Evolutionary conservation across 2,797 vertebrate species (phyloP).

Genomic region (Tachyglossus aculeatus): DNA sequence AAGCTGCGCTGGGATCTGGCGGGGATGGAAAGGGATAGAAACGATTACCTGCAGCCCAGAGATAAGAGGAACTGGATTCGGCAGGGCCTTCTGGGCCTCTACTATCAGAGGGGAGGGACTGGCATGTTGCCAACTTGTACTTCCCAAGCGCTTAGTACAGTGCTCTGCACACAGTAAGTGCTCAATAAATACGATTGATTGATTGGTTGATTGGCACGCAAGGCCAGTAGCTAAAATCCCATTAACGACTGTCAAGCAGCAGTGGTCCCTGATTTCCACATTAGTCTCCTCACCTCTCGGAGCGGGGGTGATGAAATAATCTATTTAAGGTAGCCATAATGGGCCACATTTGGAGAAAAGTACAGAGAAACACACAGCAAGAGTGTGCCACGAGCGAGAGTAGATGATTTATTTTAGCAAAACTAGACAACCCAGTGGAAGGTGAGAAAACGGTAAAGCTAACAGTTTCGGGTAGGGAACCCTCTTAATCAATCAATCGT

Average conservation of each 20-base stretch:
- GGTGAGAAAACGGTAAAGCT: no score
- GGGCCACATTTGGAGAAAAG: no score
- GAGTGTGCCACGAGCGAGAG: no score
- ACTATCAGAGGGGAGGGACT: slow-evolving; percentile 50
- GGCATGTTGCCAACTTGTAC: neutral
- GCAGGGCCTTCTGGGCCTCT: slow-evolving; percentile 16
- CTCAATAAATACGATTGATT: neutral
- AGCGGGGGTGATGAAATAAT: no score
- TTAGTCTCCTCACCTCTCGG: no score
- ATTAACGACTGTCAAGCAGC: slow-evolving; percentile 42
- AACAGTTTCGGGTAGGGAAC: no score
- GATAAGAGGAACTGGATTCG: slow-evolving; percentile 47
- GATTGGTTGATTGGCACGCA: no score
- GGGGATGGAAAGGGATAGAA: slow-evolving; percentile 48
- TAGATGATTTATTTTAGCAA: no score
- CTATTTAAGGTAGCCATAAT: no score
- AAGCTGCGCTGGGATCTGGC: slow-evolving; percentile 30
- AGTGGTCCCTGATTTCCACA: neutral
- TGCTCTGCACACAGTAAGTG: neutral
- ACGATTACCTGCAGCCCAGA: slow-evolving; percentile 40
- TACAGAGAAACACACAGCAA: no score
- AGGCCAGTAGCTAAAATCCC: slow-evolving; percentile 33
- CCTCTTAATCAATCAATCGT: no score
- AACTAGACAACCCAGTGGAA: no score
- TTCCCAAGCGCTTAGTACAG: neutral